phyloP scores from a whole-genome alignment of 2,888 invertebrate genomes.

The Bugulina stolonifera region DNA sequence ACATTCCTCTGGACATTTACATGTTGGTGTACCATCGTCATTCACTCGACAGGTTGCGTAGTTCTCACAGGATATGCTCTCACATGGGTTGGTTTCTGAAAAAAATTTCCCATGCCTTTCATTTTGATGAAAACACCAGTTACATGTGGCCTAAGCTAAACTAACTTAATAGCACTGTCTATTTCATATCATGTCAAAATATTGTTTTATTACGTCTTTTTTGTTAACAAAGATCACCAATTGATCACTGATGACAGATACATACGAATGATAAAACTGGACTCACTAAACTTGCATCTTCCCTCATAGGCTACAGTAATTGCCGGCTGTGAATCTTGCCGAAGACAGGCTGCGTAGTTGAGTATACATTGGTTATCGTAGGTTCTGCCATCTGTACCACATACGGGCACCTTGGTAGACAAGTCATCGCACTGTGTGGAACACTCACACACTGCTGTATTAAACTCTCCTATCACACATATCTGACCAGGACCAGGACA shows the following conservation, averaged over 20 bases:
- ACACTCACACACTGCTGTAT: not conserved
- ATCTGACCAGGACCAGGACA: not conserved
- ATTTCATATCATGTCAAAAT: too few species aligned
- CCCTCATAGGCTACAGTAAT: conserved; percentile 3
- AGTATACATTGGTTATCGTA: conserved; percentile 15
- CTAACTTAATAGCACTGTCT: too few species aligned
- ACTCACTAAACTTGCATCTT: not conserved
- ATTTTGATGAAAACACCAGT: too few species aligned
- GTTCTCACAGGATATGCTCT: not conserved
- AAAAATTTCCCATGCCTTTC: not conserved
- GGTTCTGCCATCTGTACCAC: conserved; percentile 16
- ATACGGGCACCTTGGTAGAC: not conserved
- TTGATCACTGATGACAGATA: too few species aligned
- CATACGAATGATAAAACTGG: too few species aligned
- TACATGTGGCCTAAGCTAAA: too few species aligned
- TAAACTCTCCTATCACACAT: conserved; percentile 8
- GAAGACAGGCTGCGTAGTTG: not conserved
- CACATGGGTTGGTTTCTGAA: conserved; percentile 6
- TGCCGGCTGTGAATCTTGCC: not conserved
- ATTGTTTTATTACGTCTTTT: too few species aligned
- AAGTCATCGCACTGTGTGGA: not conserved
- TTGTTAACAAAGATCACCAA: too few species aligned
- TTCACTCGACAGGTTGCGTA: conserved; percentile 17
- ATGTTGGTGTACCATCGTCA: not conserved
- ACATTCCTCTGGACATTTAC: not conserved